Evolutionary conservation across 2,797 vertebrate species (phyloP).

Genomic region (Zenarchopterus dispar): DNA sequence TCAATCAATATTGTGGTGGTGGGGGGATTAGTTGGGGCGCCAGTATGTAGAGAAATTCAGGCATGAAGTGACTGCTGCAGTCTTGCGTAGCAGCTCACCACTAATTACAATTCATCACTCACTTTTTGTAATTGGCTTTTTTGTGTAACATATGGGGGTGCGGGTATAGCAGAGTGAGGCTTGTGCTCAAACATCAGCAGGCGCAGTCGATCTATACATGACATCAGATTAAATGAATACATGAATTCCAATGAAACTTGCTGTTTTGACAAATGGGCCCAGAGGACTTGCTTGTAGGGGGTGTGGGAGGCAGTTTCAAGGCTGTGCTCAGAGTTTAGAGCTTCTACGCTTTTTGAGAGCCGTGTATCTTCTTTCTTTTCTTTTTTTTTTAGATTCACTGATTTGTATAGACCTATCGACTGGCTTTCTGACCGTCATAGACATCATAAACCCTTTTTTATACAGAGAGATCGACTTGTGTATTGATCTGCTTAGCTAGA

Average conservation of each 20-base stretch:
- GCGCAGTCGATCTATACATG: slow-evolving; percentile 74
- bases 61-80: slow-evolving; percentile 33
- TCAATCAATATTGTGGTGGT: slow-evolving; percentile 65
- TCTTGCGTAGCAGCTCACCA: slow-evolving; percentile 59
- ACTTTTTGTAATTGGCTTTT: slow-evolving; percentile 78
- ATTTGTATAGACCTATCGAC: slow-evolving; percentile 4
- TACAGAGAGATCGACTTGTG: slow-evolving; percentile 13
- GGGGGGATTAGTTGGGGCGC: background rate
- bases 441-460: background rate
- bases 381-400: slow-evolving; percentile 14
- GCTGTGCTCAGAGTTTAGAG: background rate
- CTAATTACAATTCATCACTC: slow-evolving; percentile 80
- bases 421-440: slow-evolving; percentile 16
- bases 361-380: background rate
- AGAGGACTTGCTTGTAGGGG: slow-evolving; percentile 19
- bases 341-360: background rate
- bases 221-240: slow-evolving; percentile 84
- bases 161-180: slow-evolving; percentile 1
- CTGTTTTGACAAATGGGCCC: slow-evolving; percentile 60
- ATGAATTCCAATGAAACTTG: slow-evolving; percentile 76
- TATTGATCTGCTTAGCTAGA: slow-evolving; percentile 2
- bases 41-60: background rate
- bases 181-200: slow-evolving; percentile 39
- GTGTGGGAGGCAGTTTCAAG: slow-evolving; percentile 16
- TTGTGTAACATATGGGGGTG: slow-evolving; percentile 29